Conservation (phyloP, 2,888 invertebrate genomes). For the Pristionchus mayeri region DNA sequence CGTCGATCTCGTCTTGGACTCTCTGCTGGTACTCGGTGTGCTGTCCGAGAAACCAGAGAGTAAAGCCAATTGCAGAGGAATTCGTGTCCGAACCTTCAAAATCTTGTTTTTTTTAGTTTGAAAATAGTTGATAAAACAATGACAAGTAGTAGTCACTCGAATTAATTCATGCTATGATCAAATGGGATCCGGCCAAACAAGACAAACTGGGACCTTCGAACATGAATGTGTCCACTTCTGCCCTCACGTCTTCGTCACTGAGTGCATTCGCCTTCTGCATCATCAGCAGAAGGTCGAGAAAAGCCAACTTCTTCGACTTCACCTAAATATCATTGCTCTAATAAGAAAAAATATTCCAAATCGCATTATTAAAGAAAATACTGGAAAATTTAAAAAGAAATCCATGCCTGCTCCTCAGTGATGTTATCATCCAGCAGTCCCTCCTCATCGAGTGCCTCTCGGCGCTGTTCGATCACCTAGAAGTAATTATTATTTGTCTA, state of each 20-base stretch:
- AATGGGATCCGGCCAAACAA: no score
- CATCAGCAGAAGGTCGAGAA: conserved; percentile 46
- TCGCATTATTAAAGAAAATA: no score
- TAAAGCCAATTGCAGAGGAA: conserved; percentile 42
- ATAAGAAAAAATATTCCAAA: no score
- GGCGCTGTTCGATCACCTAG: conserved; percentile 42
- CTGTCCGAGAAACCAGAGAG: conserved; percentile 49
- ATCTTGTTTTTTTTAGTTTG: not conserved
- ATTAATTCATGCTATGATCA: no score
- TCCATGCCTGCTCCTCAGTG: conserved; percentile 29
- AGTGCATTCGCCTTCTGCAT: conserved; percentile 48
- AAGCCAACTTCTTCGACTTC: conserved; percentile 42
- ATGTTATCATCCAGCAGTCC: conserved; percentile 46
- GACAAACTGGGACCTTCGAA: conserved; percentile 47
- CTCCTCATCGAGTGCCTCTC: conserved; percentile 43
- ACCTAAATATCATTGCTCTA: no score
- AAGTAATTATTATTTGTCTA: not conserved
- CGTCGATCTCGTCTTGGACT: conserved; percentile 40
- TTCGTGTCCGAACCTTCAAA: conserved; percentile 47
- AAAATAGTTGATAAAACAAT: no score
- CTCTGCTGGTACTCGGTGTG: conserved; percentile 26
- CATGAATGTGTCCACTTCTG: conserved; percentile 50
- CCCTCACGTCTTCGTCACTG: conserved; percentile 42
- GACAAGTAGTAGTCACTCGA: no score
- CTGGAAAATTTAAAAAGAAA: no score